Evolutionary conservation across 2,888 invertebrate species (phyloP), one percentile per base, ranked within the genome.

Genomic region (Drosophila basisetae): DNA sequence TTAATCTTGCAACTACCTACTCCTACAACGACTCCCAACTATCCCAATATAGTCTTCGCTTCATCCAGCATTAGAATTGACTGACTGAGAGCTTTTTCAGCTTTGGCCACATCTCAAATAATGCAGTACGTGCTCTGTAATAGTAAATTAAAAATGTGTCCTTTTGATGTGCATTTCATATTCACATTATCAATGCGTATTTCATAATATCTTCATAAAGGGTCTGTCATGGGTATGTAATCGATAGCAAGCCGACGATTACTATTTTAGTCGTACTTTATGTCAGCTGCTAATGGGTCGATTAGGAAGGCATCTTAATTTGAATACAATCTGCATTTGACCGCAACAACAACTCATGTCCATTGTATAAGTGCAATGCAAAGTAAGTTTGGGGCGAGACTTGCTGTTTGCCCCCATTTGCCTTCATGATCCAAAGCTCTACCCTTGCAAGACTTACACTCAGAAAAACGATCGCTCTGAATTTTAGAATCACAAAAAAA

Each of bases 331-430:
- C 55, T 56, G 55, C 55, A 37, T 54, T 35, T 25, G 35, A 55
- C 37, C 25, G 18, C 55, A 55, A 55, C 18, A 55, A 39, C 37
- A 18, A 39, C 37, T 37, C 25, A 18, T 18, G 54, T 55, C 22
- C 54, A 35, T 35, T 54, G 33, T 35, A 22, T 16, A 33, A 54
- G 13, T 54, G 54, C 60, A 54, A 73, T 55, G 58, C 50, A 50
- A 39, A 53, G 39, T 25, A n/a, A 33, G 55, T 28, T 30, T 59
- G 22, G 35, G 41, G 30, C 7, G n/a, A 52, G 11, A 22, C n/a
- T 50, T 68, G 43, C 49, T 52, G 59, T 52, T 68, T 47, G 52
- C 59, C 55, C 53, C 60, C 54, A 63, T 59, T 74, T 69, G 49
- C 28, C 9, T 37, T n/a, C 18, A 25, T 47, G 13, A 16, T 13